These are phyloP conservation scores for Microplitis demolitor DNA, from an alignment of 1,140 invertebrate genomes.

Conservation along the genomic window DNA sequence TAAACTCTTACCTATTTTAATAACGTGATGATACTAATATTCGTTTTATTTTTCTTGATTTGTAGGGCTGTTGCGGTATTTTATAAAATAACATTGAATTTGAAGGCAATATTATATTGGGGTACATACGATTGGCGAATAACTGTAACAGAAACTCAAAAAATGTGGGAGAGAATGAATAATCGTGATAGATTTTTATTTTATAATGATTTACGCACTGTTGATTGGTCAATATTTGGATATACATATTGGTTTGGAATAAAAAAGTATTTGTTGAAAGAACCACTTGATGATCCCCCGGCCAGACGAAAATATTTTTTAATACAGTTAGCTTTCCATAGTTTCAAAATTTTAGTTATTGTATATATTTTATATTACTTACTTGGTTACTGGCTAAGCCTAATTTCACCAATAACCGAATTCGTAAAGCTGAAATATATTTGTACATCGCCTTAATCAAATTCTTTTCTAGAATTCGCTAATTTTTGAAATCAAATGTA, in stretches of 20 bases:
- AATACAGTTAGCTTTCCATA: background rate
- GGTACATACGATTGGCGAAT: slow-evolving; percentile 63
- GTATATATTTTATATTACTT: background rate
- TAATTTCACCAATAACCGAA: background rate
- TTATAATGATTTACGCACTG: slow-evolving; percentile 63
- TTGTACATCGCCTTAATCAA: background rate
- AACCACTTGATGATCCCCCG: slow-evolving; percentile 58
- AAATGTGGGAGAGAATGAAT: slow-evolving; percentile 59
- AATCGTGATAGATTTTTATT: slow-evolving; percentile 65
- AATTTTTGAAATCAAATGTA: background rate
- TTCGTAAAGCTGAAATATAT: background rate
- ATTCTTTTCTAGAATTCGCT: background rate
- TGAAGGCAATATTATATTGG: slow-evolving; percentile 58
- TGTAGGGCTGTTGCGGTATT: background rate
- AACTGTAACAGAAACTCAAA: slow-evolving; percentile 58
- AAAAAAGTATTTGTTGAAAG: slow-evolving; percentile 67
- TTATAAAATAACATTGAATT: background rate
- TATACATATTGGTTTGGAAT: slow-evolving; percentile 64
- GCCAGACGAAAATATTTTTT: slow-evolving; percentile 16
- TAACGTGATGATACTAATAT: background rate
- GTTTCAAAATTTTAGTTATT: background rate
- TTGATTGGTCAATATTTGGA: slow-evolving; percentile 69
- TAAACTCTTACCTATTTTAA: too few relatives aligned
- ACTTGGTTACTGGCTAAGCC: background rate
- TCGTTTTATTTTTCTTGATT: background rate